Percentiles rank a stretch among this genome's conserved stretches.
phyloP scores from a whole-genome alignment of 2,797 vertebrate species.

The Vireo griseus region DNA sequence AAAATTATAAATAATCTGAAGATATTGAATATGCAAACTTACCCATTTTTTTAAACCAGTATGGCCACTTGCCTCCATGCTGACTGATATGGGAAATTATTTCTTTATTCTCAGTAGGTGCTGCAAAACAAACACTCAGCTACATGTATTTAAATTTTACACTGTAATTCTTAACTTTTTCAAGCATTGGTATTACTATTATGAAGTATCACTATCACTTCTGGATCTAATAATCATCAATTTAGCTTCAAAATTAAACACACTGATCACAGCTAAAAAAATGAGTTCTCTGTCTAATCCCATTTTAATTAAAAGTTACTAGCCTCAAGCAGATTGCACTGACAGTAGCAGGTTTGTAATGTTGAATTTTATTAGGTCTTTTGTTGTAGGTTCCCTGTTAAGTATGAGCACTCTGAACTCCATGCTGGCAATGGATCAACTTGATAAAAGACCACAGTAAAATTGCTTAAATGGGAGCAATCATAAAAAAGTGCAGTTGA shows the following conservation, averaged over 20 bases:
- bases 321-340: not conserved
- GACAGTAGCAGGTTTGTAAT: not conserved
- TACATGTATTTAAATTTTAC: not conserved
- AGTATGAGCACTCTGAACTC: not conserved
- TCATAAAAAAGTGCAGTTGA: not conserved
- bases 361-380: not conserved
- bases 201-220: not conserved
- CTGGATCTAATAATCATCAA: not conserved
- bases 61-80: slow-evolving; percentile 79
- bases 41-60: slow-evolving; percentile 92
- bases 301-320: not conserved
- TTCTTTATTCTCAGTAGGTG: slow-evolving; percentile 71
- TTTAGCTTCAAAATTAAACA: not conserved
- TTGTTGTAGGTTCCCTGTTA: not conserved
- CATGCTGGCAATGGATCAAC: not conserved
- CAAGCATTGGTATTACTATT: not conserved
- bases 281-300: not conserved
- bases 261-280: not conserved
- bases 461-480: not conserved
- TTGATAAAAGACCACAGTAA: not conserved
- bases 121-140: slow-evolving; percentile 69
- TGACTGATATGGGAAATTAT: slow-evolving; percentile 76
- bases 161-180: not conserved
- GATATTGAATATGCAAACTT: slow-evolving; percentile 11
- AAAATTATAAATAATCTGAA: not conserved